phyloP scores from a whole-genome alignment of 2,797 vertebrate species.

The Coranthus polyacanthus region DNA sequence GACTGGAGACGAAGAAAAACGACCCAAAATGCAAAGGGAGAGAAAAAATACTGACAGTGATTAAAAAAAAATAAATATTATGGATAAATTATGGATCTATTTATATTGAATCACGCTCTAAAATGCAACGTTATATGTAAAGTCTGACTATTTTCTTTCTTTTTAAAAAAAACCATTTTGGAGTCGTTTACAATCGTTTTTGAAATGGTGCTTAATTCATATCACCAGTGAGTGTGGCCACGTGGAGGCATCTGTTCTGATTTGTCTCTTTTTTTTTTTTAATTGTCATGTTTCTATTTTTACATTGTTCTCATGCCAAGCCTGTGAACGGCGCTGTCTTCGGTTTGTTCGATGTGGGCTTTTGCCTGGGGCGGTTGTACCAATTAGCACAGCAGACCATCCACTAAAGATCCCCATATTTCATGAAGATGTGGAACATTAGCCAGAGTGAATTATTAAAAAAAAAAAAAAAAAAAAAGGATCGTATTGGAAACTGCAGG shows the following conservation, averaged over 20 bases:
- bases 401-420: conserved; percentile 69
- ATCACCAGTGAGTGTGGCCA: neutral
- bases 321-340: conserved; percentile 46
- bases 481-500: conserved; percentile 30
- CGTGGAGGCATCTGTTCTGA: conserved; percentile 36
- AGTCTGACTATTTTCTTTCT: neutral
- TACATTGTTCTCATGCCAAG: conserved; percentile 13
- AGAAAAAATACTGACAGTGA: no score
- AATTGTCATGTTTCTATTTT: conserved; percentile 48
- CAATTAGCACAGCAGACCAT: conserved; percentile 70
- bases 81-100: no score
- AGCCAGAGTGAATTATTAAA: conserved; percentile 53
- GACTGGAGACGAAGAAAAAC: neutral
- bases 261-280: conserved; percentile 40
- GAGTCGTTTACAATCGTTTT: no score
- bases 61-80: no score
- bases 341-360: conserved; percentile 45
- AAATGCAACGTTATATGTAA: no score
- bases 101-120: no score
- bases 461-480: no score
- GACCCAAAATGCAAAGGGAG: neutral
- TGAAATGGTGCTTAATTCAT: neutral
- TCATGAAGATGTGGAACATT: conserved; percentile 68
- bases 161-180: no score
- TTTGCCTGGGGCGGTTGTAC: conserved; percentile 68